phyloP scores from a whole-genome alignment of 2,113 vertebrate species.

The Psettodes erumei region DNA sequence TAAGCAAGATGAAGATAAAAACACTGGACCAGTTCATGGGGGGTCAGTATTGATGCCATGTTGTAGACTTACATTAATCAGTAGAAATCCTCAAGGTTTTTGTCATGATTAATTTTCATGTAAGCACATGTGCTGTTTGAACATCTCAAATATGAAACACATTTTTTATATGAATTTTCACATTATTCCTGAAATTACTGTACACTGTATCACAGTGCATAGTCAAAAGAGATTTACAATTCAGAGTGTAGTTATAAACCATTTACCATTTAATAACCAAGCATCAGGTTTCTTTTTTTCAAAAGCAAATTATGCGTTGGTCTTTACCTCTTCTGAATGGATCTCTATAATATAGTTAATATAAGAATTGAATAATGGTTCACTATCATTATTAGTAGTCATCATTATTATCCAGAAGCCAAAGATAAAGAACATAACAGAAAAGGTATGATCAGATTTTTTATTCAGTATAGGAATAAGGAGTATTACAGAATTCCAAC shows the following conservation, averaged over 20 bases:
- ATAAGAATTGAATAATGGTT: not conserved
- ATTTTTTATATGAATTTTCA: not conserved
- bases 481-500: conserved; percentile 63
- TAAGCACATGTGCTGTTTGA: no score
- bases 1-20: conserved; percentile 1
- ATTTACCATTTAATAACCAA: not conserved
- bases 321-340: not conserved
- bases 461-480: conserved; percentile 67
- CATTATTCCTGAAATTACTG: not conserved
- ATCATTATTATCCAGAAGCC: not conserved
- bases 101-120: not conserved
- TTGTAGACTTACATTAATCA: not conserved
- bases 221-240: no score
- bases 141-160: not conserved
- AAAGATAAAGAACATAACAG: conserved; percentile 4
- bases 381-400: not conserved
- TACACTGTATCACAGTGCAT: not conserved
- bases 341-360: not conserved
- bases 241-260: not conserved
- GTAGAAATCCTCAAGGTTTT: no score
- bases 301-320: not conserved
- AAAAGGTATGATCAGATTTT: conserved; percentile 48
- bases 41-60: not conserved
- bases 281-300: not conserved
- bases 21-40: no score